Evolutionary conservation across 2,113 vertebrate genomes (phyloP), one percentile per base, ranked within the genome.

Genomic region (Scytalopus superciliaris): DNA sequence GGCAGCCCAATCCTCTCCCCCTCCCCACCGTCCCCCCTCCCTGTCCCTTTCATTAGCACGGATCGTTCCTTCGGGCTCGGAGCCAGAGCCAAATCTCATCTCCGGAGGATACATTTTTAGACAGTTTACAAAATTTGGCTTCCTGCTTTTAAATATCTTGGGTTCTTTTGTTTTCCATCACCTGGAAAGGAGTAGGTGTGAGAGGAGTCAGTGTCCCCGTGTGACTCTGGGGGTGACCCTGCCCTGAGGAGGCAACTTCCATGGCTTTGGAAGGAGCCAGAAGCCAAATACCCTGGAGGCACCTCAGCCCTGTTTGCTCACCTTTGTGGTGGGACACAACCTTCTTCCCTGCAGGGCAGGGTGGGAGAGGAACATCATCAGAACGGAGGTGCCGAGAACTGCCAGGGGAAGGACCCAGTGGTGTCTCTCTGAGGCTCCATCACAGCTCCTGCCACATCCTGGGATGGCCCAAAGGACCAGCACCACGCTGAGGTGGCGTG

Each of bases 111-210:
- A 56, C 74, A 6, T 83, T 90, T 86, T 53, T 23, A 91, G 85
- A 81, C 55, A 72, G 94, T 95, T 97, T 96, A 94, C 93, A 93
- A 80, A 75, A 81, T 75, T 86, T 59, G 39, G 42, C 93, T 96
- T 96, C 95, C 96, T 94, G 89, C 94, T 90, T 66, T 52, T n/a
- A 59, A 84, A 92, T 39, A 35, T 81, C 87, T 72, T 17, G 33
- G 60, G 42, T 25, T 19, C 92, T 83, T 94, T 95, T 70, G 89
- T 91, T 96, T 87, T 57, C 91, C 39, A 0, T 83, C 94, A 93
- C 96, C 95, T 96, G 93, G n/a, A 9, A n/a, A 76, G 88, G 16
- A 81, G 88, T 11, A 84, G 90, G 90, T 70, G 94, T 30, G 50
- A 90, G 39, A 66, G 39, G 23, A 67, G 9, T 2, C 80, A 2